Evolutionary conservation across 2,113 vertebrate genomes (phyloP), one percentile per base, ranked within the genome.

Genomic region (Prolemur simus): DNA sequence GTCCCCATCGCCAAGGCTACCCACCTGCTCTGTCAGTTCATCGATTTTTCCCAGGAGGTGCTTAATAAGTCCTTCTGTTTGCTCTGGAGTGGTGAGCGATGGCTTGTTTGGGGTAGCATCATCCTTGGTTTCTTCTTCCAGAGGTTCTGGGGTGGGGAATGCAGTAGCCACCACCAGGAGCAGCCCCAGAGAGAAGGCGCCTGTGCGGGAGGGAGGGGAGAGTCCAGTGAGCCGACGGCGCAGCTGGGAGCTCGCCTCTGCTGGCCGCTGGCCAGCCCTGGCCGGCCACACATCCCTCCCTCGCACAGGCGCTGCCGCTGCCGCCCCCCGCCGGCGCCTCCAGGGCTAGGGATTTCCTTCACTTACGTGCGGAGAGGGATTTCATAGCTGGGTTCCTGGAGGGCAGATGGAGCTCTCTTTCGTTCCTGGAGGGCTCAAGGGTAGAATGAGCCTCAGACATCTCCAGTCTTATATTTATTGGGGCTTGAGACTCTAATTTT

Each of bases 391-490:
- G 21, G 84, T 87, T 95, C 95, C 95, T 93, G 94, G 76, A 95
- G 94, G 94, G 87, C 96, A 93, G 94, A 71, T 91, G 97, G 87
- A 96, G 83, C 58, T 91, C 96, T 87, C 93, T 95, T 97, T 94
- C 78, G 89, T 97, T 94, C 97, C 96, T 95, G 96, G 89, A 96
- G 95, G 97, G 91, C 96, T 97, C 88, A 18, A 90, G 98, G 95
- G 85, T 68, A 86, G 98, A 98, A 76, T 98, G 98, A 98, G 95
- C 97, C 97, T 95, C 94, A 93, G 96, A 96, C 89, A 98, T 98
- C 98, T 97, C 95, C 97, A 96, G 97, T 97, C 97, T 97, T 96
- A 97, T 99, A 99, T 99, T 98, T 99, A 99, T 99, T 96, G 96
- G 95, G 95, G 97, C 91, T 97, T 97, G 97, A 98, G 95, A 97